Evolutionary conservation across 2,113 vertebrate genomes (phyloP).

Genomic region (Eudyptes chrysolophus): DNA sequence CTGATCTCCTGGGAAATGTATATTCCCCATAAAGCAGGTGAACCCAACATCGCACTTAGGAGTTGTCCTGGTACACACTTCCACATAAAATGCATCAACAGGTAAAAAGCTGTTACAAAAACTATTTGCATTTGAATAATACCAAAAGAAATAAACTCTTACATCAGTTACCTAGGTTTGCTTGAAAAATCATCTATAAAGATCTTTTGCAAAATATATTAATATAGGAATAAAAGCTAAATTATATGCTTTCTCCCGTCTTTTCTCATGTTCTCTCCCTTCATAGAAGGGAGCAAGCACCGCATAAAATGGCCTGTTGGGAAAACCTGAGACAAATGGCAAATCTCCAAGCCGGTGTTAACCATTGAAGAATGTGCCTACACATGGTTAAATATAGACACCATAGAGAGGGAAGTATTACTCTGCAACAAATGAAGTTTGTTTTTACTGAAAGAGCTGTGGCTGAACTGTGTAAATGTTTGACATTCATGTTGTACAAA

Average conservation of each 20-base stretch:
- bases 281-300: not conserved
- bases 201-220: not conserved
- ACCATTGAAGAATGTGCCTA: not conserved
- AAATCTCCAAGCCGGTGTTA: not conserved
- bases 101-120: not conserved
- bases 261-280: not conserved
- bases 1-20: not conserved
- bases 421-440: not conserved
- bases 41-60: not conserved
- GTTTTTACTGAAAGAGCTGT: not conserved
- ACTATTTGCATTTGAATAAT: not conserved
- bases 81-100: not conserved
- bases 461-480: not conserved
- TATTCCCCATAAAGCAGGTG: not conserved
- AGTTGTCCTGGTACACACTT: not conserved
- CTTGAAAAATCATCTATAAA: not conserved
- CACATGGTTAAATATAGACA: not conserved
- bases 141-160: not conserved
- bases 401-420: not conserved
- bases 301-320: not conserved
- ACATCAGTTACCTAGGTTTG: not conserved
- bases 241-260: not conserved
- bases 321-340: not conserved
- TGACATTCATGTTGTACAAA: not conserved
- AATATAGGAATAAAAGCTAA: not conserved